These are phyloP conservation scores for Chaetorhynchus papuensis DNA, from an alignment of 2,113 vertebrate species.

Conservation along the genomic window DNA sequence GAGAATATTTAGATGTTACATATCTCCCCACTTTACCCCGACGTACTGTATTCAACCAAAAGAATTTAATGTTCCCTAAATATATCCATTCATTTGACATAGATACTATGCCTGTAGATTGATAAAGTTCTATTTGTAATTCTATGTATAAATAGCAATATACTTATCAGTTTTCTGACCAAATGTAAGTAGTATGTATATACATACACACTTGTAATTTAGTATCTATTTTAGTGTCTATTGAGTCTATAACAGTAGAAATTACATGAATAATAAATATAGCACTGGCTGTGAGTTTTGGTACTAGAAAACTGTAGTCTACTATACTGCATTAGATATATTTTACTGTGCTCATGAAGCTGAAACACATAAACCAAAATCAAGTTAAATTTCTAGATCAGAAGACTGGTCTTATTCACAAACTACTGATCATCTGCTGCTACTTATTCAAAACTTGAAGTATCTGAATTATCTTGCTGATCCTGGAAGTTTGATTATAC, in stretches of 20 bases:
- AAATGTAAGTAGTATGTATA: background rate
- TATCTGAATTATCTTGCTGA: background rate
- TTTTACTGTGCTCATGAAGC: background rate
- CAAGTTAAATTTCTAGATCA: background rate
- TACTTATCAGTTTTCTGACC: background rate
- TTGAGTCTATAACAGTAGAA: background rate
- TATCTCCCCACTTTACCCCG: background rate
- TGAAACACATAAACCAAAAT: background rate
- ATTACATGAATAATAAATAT: background rate
- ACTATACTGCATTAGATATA: background rate
- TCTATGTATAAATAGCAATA: background rate
- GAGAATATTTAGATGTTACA: background rate
- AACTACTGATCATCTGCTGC: background rate
- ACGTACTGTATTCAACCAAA: background rate
- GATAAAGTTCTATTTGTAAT: background rate
- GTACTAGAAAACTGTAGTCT: background rate
- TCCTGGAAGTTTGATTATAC: background rate
- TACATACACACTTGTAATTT: background rate
- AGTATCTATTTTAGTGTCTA: background rate
- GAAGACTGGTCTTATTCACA: background rate
- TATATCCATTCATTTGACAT: background rate
- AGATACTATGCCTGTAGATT: background rate
- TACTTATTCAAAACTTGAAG: background rate
- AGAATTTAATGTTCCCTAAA: background rate
- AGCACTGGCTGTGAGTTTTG: background rate